Percentiles rank a stretch among this genome's conserved stretches.
phyloP scores from a whole-genome alignment of 2,888 invertebrate genomes.

The Chaetogeoica ovagalla region DNA sequence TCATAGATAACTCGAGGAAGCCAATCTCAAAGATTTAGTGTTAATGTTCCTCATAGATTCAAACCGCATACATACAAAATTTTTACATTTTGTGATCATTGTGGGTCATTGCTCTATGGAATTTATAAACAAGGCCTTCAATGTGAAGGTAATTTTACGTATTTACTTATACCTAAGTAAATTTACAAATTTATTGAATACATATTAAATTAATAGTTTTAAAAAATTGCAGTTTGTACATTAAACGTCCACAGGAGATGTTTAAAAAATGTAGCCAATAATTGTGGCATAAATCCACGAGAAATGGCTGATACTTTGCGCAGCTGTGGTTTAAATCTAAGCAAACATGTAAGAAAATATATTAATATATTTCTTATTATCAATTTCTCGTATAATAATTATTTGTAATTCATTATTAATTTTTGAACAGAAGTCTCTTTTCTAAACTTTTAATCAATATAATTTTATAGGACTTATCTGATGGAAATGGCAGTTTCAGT shows the following conservation, averaged over 20 bases:
- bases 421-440: background rate
- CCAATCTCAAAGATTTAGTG: conserved; percentile 83
- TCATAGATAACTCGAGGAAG: conserved; percentile 59
- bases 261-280: conserved; percentile 98
- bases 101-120: conserved; percentile 95
- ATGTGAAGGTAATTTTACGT: conserved; percentile 73
- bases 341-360: conserved; percentile 42
- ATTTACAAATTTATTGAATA: background rate
- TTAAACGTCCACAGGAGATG: conserved; percentile 99
- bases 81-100: conserved; percentile 99
- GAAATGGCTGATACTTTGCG: conserved; percentile 90
- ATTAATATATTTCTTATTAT: background rate
- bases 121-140: conserved; percentile 94
- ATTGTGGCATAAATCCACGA: conserved; percentile 97
- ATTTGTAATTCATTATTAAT: background rate
- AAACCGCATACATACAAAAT: conserved; percentile 95
- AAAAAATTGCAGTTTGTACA: conserved; percentile 72
- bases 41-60: conserved; percentile 97
- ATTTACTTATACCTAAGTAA: background rate
- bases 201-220: conserved; percentile 27
- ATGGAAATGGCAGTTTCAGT: conserved; percentile 46
- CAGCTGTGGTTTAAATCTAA: conserved; percentile 41
- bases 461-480: conserved; percentile 48
- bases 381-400: background rate
- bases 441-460: background rate